These are phyloP conservation scores for Bombus cullumanus DNA, from an alignment of 1,140 invertebrate genomes.

Conservation along the genomic window DNA sequence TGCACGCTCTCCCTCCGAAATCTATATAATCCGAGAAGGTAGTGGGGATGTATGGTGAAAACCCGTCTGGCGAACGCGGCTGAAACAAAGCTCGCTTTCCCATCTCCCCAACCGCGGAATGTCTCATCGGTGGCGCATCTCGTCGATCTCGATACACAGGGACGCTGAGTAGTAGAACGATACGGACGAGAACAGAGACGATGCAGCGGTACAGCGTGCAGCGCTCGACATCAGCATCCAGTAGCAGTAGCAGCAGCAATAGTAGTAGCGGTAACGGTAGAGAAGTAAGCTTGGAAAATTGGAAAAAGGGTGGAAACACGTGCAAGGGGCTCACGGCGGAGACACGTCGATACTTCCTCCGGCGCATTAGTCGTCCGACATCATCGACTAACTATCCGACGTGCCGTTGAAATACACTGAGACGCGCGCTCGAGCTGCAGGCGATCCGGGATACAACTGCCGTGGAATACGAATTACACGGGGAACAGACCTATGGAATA, in stretches of 20 bases:
- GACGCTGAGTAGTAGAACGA: constrained; percentile 5
- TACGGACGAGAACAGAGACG: not conserved
- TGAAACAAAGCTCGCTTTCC: constrained; percentile 55
- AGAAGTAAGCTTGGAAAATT: not conserved
- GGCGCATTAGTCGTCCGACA: constrained; percentile 54
- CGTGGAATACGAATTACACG: constrained; percentile 67
- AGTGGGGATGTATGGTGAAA: constrained; percentile 1
- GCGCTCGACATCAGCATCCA: not conserved
- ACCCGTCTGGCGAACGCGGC: constrained; percentile 51
- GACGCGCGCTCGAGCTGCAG: constrained; percentile 51
- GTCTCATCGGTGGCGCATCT: constrained; percentile 35
- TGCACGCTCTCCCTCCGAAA: not conserved
- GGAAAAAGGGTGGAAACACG: constrained; percentile 31
- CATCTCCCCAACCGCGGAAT: constrained; percentile 27
- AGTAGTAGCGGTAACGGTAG: not conserved
- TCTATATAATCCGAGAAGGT: not conserved
- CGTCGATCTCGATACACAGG: constrained; percentile 57
- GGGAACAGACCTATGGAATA: constrained; percentile 17
- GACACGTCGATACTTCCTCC: constrained; percentile 53
- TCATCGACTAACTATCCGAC: constrained; percentile 56
- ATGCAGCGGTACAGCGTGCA: no score
- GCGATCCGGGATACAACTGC: constrained; percentile 66
- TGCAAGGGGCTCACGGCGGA: constrained; percentile 20
- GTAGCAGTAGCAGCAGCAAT: not conserved
- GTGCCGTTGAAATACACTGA: constrained; percentile 18